These are phyloP conservation scores for Euura lappo DNA, from an alignment of 1,140 invertebrate genomes.

Conservation along the genomic window DNA sequence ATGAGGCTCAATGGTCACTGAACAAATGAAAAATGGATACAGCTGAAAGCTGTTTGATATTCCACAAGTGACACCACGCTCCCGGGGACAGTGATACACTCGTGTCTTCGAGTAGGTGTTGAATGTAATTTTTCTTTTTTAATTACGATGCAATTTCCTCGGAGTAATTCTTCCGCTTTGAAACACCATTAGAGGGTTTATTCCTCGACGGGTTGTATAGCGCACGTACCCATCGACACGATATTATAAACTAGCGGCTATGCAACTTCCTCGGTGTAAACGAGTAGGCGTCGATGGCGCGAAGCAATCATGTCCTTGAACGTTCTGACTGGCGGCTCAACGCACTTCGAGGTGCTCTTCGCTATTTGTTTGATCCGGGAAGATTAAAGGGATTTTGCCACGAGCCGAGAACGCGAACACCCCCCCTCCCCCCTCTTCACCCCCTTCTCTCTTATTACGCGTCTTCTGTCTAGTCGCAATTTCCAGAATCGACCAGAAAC, in stretches of 20 bases:
- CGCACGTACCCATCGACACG: too few relatives aligned
- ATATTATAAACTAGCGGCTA: neutral
- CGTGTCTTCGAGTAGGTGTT: neutral
- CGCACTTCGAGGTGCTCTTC: slow-evolving; percentile 1
- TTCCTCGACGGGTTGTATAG: neutral
- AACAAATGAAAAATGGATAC: neutral
- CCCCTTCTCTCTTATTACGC: neutral
- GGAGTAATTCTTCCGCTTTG: neutral
- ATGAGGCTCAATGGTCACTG: too few relatives aligned
- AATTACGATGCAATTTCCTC: slow-evolving; percentile 5
- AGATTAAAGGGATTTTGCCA: slow-evolving; percentile 2
- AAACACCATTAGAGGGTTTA: slow-evolving; percentile 1
- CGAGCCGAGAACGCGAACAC: neutral
- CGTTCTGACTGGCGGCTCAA: slow-evolving; percentile 3
- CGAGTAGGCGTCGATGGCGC: slow-evolving; percentile 5
- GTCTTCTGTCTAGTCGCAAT: neutral
- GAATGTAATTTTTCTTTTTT: neutral
- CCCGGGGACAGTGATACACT: slow-evolving; percentile 25
- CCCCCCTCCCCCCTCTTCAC: neutral
- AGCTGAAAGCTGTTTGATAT: neutral
- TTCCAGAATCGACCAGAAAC: neutral
- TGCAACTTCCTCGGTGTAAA: neutral
- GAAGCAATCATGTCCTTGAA: slow-evolving; percentile 7
- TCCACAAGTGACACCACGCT: neutral
- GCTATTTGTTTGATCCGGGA: slow-evolving; percentile 5